Evolutionary conservation across 2,888 invertebrate species (phyloP).

Genomic region (Pyrochroa serraticornis): DNA sequence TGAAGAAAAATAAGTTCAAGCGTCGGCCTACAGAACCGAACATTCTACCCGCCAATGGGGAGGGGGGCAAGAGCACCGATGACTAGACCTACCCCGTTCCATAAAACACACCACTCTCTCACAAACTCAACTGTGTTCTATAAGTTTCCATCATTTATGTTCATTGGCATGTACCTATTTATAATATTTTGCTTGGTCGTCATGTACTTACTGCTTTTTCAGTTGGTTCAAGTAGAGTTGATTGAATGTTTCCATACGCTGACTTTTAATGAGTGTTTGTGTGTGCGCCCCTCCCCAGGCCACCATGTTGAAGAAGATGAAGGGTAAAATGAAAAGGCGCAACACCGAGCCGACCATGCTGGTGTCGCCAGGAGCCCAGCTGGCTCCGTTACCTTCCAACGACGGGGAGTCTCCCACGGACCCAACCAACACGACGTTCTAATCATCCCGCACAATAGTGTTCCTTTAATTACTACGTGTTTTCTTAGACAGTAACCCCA

Average conservation of each 20-base stretch:
- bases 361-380: slow-evolving; percentile 60
- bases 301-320: slow-evolving; percentile 99
- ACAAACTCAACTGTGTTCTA: slow-evolving; percentile 34
- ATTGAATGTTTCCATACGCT: slow-evolving; percentile 20
- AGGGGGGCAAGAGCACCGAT: slow-evolving; percentile 70
- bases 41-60: slow-evolving; percentile 70
- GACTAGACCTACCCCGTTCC: slow-evolving; percentile 59
- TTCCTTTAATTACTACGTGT: slow-evolving; percentile 1
- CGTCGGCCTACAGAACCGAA: slow-evolving; percentile 86
- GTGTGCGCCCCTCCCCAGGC: slow-evolving; percentile 74
- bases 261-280: slow-evolving; percentile 24
- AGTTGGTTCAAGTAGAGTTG: slow-evolving; percentile 31
- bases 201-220: slow-evolving; percentile 33
- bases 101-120: slow-evolving; percentile 39
- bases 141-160: slow-evolving; percentile 33
- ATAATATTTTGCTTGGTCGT: slow-evolving; percentile 36
- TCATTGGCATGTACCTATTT: slow-evolving; percentile 34
- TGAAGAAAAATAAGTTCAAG: slow-evolving; percentile 99
- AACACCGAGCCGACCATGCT: slow-evolving; percentile 87
- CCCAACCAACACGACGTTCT: slow-evolving; percentile 57
- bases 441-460: slow-evolving; percentile 33
- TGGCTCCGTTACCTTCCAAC: slow-evolving; percentile 58
- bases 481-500: slow-evolving; percentile 31
- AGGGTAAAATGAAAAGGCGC: slow-evolving; percentile 94
- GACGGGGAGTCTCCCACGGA: slow-evolving; percentile 59